Percentiles rank a stretch among this genome's conserved stretches.
phyloP scores from a whole-genome alignment of 2,113 vertebrate genomes.

The Leptocoma aspasia region DNA sequence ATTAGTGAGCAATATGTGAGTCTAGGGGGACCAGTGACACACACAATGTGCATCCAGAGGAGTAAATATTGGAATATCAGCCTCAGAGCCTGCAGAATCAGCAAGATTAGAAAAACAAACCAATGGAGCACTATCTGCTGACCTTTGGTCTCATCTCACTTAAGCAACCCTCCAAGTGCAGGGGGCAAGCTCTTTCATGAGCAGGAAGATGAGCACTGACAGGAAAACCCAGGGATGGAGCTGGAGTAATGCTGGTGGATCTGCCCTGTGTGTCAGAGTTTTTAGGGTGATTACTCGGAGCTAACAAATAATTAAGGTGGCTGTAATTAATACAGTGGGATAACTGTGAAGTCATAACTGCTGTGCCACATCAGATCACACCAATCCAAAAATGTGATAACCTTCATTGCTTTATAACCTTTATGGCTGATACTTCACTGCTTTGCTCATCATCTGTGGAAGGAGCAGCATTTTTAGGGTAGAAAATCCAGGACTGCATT shows the following conservation, averaged over 20 bases:
- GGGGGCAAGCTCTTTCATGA: neutral
- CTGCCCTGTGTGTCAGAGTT: neutral
- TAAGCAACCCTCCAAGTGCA: neutral
- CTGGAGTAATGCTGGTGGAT: neutral
- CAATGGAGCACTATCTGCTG: neutral
- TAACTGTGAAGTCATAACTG: neutral
- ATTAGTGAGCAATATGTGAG: neutral
- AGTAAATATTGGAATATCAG: neutral
- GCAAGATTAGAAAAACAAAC: constrained; percentile 18
- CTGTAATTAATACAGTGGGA: neutral
- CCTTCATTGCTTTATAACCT: neutral
- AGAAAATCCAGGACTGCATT: neutral
- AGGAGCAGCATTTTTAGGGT: neutral
- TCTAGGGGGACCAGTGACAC: neutral
- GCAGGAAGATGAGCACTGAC: neutral
- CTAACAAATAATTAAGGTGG: neutral
- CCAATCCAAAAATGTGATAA: neutral
- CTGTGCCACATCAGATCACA: neutral
- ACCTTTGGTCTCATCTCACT: constrained; percentile 7
- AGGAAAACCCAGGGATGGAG: neutral
- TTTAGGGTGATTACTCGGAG: neutral
- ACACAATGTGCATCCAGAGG: neutral
- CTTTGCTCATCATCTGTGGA: neutral
- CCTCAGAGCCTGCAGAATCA: neutral
- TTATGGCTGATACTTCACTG: neutral